Percentiles rank a stretch among this genome's conserved stretches.
phyloP scores from a whole-genome alignment of 2,113 vertebrate species.

The Anthoscopus minutus region DNA sequence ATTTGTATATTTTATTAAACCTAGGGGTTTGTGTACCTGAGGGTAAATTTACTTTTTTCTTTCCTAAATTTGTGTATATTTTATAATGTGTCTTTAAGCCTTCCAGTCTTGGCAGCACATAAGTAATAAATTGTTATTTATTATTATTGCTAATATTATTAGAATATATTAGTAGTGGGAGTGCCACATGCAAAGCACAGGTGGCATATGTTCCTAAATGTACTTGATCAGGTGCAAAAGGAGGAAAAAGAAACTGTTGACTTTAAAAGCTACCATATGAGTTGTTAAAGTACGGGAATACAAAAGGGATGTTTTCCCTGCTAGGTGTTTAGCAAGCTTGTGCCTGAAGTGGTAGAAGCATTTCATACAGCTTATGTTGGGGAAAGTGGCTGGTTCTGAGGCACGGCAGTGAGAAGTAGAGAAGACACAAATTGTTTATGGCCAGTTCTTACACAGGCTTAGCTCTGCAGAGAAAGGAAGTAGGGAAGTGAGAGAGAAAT shows the following conservation, averaged over 20 bases:
- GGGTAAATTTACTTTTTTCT: not conserved
- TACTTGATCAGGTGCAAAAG: not conserved
- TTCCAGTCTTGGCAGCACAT: not conserved
- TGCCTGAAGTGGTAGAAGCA: not conserved
- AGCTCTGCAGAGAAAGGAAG: not conserved
- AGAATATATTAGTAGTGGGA: not conserved
- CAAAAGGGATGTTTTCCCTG: not conserved
- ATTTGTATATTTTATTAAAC: not conserved
- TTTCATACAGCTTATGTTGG: not conserved
- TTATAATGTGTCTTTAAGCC: not conserved
- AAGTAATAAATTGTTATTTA: not conserved
- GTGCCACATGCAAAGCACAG: not conserved
- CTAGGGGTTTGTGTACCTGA: not conserved
- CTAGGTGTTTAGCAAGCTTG: not conserved
- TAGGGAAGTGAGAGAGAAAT: not conserved
- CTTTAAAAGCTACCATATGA: not conserved
- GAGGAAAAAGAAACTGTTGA: not conserved
- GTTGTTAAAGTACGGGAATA: not conserved
- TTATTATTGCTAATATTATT: slow-evolving; percentile 17
- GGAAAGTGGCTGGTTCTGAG: not conserved
- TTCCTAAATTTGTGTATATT: not conserved
- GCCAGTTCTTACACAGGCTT: not conserved
- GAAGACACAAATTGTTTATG: not conserved
- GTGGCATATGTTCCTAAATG: not conserved
- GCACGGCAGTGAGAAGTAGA: rapidly evolving